These are phyloP conservation scores for Anas platyrhynchos DNA, from an alignment of 2,113 vertebrate genomes.

Conservation along the genomic window DNA sequence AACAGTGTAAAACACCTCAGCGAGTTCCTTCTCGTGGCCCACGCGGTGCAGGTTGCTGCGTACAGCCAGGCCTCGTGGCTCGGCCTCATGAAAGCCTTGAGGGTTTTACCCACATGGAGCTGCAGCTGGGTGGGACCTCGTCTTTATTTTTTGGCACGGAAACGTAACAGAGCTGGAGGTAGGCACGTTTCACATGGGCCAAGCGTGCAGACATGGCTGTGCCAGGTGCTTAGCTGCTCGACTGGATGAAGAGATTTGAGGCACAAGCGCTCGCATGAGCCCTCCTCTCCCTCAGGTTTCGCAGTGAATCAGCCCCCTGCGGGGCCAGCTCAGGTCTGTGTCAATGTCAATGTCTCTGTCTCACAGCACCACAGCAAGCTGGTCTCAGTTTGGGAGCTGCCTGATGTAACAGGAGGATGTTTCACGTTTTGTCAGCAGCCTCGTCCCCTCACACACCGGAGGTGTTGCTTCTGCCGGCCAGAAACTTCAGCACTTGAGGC, in stretches of 20 bases:
- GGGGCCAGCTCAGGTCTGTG: neutral
- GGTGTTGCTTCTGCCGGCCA: neutral
- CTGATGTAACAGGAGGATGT: neutral
- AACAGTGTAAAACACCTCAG: neutral
- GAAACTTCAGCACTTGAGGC: neutral
- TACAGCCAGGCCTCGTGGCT: accelerated
- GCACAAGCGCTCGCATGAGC: accelerated
- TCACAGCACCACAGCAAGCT: accelerated
- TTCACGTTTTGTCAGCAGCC: neutral
- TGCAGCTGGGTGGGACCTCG: neutral
- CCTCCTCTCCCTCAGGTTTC: neutral
- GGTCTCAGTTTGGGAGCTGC: neutral
- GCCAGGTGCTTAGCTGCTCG: neutral
- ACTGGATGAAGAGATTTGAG: neutral
- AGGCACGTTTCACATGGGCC: neutral
- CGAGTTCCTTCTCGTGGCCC: neutral
- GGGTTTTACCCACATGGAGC: neutral
- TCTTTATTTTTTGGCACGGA: neutral
- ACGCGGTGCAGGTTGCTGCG: too few relatives aligned
- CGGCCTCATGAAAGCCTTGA: neutral
- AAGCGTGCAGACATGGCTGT: neutral
- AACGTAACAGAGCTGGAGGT: neutral
- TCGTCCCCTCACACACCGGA: neutral
- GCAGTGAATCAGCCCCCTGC: neutral
- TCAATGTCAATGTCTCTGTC: neutral